phyloP scores from a whole-genome alignment of 2,113 vertebrate genomes.

The Caranx ignobilis region DNA sequence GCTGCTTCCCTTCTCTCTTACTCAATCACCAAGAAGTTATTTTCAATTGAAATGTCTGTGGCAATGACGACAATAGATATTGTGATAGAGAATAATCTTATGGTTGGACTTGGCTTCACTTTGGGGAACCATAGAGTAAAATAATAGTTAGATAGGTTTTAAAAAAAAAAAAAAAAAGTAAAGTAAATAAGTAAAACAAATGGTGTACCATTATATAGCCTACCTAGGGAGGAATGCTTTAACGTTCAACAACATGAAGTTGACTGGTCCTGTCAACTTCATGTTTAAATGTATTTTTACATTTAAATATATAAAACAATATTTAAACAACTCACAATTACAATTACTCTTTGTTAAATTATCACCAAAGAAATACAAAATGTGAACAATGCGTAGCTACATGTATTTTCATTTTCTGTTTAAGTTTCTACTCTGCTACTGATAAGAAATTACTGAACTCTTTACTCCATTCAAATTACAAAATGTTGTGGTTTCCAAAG shows the following conservation, averaged over 20 bases:
- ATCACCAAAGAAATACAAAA: neutral
- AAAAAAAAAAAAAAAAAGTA: neutral
- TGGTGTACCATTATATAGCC: conserved; percentile 31
- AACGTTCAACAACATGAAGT: conserved; percentile 17
- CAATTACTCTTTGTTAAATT: neutral
- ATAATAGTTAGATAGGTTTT: neutral
- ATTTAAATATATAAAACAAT: neutral
- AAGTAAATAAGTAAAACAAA: neutral
- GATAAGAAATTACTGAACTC: too few relatives aligned
- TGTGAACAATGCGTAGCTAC: too few relatives aligned
- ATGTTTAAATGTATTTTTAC: too few relatives aligned
- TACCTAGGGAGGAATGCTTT: conserved; percentile 11
- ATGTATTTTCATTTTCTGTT: too few relatives aligned
- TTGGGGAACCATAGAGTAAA: too few relatives aligned
- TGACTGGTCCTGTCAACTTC: neutral
- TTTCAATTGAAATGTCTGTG: neutral
- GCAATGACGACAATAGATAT: neutral
- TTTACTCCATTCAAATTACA: too few relatives aligned
- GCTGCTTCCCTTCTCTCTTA: conserved; percentile 3
- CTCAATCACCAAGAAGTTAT: conserved; percentile 12
- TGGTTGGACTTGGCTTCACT: neutral
- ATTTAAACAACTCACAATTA: neutral
- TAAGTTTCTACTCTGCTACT: too few relatives aligned
- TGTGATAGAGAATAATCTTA: neutral
- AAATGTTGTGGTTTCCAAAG: neutral